Percentiles rank a stretch among this genome's conserved stretches.
Conservation (phyloP, 2,797 vertebrate genomes). For the Gadopsis bispinosus region DNA sequence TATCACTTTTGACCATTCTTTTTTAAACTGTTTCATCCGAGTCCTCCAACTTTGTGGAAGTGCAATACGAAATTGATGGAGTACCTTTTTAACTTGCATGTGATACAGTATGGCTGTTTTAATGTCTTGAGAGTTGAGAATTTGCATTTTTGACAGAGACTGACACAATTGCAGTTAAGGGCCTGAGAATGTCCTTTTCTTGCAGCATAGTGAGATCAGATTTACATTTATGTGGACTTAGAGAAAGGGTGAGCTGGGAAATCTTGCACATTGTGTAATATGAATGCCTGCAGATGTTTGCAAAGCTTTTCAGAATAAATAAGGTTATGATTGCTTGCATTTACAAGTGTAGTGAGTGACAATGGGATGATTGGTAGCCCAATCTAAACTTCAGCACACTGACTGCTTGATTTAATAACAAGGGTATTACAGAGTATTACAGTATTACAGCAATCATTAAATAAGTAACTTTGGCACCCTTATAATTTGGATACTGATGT, state of each 20-base stretch:
- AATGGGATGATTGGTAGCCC: neutral
- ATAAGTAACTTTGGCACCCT: neutral
- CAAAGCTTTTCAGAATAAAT: constrained; percentile 1
- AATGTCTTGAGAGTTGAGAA: neutral
- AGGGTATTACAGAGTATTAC: constrained; percentile 3
- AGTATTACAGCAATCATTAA: constrained; percentile 4
- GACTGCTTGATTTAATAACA: constrained; percentile 13
- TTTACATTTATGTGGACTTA: neutral
- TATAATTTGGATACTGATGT: constrained; percentile 3
- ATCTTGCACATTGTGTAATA: neutral
- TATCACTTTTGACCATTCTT: neutral
- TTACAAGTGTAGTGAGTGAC: neutral
- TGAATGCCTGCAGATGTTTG: neutral
- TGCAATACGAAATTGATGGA: neutral
- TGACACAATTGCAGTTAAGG: neutral
- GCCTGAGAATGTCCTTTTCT: neutral
- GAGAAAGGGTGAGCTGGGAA: neutral
- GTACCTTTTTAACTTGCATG: neutral
- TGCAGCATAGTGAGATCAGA: neutral
- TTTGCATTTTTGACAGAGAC: neutral
- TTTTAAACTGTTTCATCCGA: neutral
- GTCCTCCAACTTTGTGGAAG: neutral
- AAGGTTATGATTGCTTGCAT: neutral
- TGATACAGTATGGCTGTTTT: neutral
- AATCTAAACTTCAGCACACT: constrained; percentile 2